Evolutionary conservation across 2,888 invertebrate species (phyloP), one percentile per base, ranked within the genome.

Genomic region (Pseudanteris insignis): DNA sequence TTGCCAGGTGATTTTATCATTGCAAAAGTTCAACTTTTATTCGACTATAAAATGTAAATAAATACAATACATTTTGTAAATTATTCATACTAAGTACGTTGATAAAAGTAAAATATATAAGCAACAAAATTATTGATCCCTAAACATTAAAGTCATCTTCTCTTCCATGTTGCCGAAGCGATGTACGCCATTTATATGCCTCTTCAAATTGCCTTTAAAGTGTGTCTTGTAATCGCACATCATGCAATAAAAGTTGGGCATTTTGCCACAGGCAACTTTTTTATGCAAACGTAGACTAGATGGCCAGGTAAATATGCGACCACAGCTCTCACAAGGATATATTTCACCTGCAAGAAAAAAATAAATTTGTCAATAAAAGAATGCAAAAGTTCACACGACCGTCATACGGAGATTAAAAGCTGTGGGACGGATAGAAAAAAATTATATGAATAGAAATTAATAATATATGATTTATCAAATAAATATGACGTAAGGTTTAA

Each of bases 191-290:
- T 55, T 63, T 38, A 75, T 48, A 24, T 75, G 77, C 36, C 75
- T 70, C 66, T 77, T 77, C 25, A 74, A 46, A 50, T 76, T 77
- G 26, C 74, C 74, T 51, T 78, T 76, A 55, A 76, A 75, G 58
- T 73, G 71, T 2, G 76, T 72, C 58, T 67, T 72, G 66, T 73
- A 76, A 36, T 67, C 62, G 65, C 77, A 75, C 30, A 71, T 13
- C 3, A 64, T 66, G 55, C 73, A 75, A 62, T 25, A 62, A 60
- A 73, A 74, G 40, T 68, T 69, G 1, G 74, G 75, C 2, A 76
- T 74, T 59, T 78, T 76, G 32, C 75, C 76, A 48, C 76, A 74
- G 11, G 72, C 73, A 53, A 74, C 68, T 65, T 70, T 72, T 57
- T 71, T 69, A 26, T 77, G 77, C 2, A 70, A 67, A 10, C 73